Percentiles rank a stretch among this genome's conserved stretches.
phyloP scores from a whole-genome alignment of 2,113 vertebrate genomes.

The Alces alces region DNA sequence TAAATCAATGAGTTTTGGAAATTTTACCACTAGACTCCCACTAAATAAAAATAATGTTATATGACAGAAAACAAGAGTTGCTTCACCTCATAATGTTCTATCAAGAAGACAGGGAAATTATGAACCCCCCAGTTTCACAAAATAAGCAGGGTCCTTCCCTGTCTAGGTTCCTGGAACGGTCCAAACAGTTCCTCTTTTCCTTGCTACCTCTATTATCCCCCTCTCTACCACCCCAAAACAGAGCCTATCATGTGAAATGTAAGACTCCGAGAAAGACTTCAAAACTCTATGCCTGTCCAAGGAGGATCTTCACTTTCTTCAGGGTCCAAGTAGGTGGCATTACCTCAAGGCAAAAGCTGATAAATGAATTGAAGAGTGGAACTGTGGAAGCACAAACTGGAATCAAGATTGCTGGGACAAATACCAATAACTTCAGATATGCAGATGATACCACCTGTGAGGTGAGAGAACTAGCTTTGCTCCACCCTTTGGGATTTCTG shows the following conservation, averaged over 20 bases:
- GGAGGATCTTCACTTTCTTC: neutral
- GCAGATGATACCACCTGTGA: neutral
- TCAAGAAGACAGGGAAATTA: neutral
- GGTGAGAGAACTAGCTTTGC: neutral
- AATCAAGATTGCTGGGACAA: neutral
- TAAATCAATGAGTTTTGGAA: neutral
- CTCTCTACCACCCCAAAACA: no score
- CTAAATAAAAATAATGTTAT: neutral
- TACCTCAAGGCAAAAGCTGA: neutral
- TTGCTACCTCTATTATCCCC: neutral
- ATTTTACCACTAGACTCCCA: neutral
- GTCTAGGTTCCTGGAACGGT: neutral
- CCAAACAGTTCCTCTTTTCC: neutral
- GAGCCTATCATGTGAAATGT: neutral
- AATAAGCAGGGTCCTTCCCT: neutral
- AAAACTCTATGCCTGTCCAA: neutral
- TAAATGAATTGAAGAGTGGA: neutral
- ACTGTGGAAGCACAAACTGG: neutral
- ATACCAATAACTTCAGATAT: neutral
- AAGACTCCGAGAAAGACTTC: neutral
- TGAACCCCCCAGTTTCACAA: neutral
- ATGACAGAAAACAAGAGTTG: neutral
- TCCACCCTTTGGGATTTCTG: neutral
- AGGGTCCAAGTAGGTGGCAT: neutral
- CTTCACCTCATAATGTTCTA: neutral